A percentile compares a stretch with the other conserved stretches of the same genome.
These are phyloP conservation scores for Myopa tessellatipennis DNA, from an alignment of 2,888 invertebrate species.

Conservation along the genomic window DNA sequence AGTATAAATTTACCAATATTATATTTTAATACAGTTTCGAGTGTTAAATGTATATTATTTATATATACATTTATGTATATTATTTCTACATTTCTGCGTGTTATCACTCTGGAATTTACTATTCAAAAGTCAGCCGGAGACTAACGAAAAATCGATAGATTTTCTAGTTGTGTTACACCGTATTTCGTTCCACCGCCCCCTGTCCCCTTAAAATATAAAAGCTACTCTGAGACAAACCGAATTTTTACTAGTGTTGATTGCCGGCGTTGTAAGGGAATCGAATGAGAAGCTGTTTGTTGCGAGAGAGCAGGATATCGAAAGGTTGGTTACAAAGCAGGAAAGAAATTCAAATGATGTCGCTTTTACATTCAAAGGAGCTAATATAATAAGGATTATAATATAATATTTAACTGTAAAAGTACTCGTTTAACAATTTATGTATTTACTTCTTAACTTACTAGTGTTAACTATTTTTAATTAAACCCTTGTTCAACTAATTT, in stretches of 20 bases:
- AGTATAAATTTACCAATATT: too few species aligned
- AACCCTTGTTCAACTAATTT: too few species aligned
- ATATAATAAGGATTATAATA: too few species aligned
- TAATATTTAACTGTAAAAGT: too few species aligned
- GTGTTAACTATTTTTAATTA: too few species aligned
- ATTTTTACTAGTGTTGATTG: neutral
- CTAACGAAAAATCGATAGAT: slow-evolving; percentile 45
- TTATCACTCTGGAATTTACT: slow-evolving; percentile 35
- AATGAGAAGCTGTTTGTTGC: neutral
- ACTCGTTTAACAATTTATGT: too few species aligned
- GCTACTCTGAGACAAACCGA: neutral
- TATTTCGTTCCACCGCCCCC: neutral
- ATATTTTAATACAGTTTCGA: too few species aligned
- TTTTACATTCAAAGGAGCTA: too few species aligned
- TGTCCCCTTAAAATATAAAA: neutral
- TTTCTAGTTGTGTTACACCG: slow-evolving; percentile 29
- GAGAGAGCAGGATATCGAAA: too few species aligned
- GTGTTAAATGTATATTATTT: neutral
- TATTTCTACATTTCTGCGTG: slow-evolving; percentile 31
- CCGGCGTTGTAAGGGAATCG: slow-evolving; percentile 15
- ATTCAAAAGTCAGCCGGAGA: slow-evolving; percentile 33
- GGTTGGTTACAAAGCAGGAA: too few species aligned
- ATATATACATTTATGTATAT: neutral
- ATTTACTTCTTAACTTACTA: too few species aligned
- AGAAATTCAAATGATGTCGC: too few species aligned